Percentiles rank a stretch among this genome's conserved stretches.
These are phyloP conservation scores for Diplogasteroides magnus DNA, from an alignment of 1,140 invertebrate genomes.

Conservation along the genomic window DNA sequence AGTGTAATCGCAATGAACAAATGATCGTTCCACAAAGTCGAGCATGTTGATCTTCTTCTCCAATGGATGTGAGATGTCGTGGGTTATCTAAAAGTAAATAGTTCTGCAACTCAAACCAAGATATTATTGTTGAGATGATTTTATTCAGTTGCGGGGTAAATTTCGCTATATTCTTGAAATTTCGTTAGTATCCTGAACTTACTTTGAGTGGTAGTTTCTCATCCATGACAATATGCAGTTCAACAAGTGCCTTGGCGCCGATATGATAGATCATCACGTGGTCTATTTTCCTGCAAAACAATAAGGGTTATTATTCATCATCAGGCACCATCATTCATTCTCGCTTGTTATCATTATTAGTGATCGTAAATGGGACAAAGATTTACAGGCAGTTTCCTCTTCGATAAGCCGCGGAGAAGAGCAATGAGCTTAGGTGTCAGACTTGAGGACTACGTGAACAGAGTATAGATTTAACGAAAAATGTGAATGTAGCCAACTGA, in stretches of 20 bases:
- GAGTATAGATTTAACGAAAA: neutral
- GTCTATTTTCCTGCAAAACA: conserved; percentile 47
- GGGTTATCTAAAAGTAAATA: conserved; percentile 41
- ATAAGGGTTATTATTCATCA: no score
- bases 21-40: conserved; percentile 56
- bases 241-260: conserved; percentile 52
- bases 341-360: no score
- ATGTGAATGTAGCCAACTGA: conserved; percentile 10
- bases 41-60: conserved; percentile 57
- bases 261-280: conserved; percentile 58
- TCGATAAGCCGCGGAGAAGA: no score
- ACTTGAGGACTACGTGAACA: no score
- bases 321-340: no score
- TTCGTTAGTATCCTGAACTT: neutral
- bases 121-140: neutral
- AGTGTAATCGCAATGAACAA: conserved; percentile 59
- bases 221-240: conserved; percentile 37
- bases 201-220: conserved; percentile 52
- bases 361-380: no score
- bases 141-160: no score
- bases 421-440: no score
- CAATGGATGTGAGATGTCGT: conserved; percentile 58
- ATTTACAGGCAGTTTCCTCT: no score
- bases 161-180: neutral
- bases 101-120: neutral